Conservation (phyloP, 2,888 invertebrate genomes). For the Cerastis rubricosa region DNA sequence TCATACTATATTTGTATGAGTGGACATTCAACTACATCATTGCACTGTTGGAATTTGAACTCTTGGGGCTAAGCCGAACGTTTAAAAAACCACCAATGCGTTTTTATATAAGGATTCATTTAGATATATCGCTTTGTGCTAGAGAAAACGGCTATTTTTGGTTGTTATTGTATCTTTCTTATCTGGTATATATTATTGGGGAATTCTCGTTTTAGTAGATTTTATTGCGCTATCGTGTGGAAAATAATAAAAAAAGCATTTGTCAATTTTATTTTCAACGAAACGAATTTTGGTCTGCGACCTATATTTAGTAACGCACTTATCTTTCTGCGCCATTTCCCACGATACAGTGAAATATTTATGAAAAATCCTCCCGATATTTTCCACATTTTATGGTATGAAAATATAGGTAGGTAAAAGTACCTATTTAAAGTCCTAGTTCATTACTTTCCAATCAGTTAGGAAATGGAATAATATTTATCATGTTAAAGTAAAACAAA, state of each 20-base stretch:
- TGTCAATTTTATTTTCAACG: conserved; percentile 15
- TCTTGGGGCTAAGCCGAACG: too few species aligned
- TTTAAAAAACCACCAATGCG: too few species aligned
- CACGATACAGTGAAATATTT: conserved; percentile 41
- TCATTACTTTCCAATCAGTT: too few species aligned
- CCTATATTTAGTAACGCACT: conserved; percentile 43
- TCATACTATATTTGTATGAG: too few species aligned
- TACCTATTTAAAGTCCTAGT: too few species aligned
- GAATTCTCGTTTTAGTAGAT: background rate
- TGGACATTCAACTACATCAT: too few species aligned
- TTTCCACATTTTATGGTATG: conserved; percentile 13
- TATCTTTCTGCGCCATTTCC: conserved; percentile 61
- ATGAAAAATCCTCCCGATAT: conserved; percentile 39
- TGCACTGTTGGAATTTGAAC: background rate
- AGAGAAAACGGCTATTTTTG: too few species aligned
- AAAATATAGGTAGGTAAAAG: background rate
- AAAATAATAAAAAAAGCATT: conserved; percentile 28
- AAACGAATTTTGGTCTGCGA: conserved; percentile 6
- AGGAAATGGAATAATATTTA: too few species aligned
- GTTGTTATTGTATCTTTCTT: too few species aligned
- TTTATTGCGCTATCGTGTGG: conserved; percentile 28
- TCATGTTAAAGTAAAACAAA: too few species aligned
- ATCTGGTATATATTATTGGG: too few species aligned
- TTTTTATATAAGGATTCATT: background rate
- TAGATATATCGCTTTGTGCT: too few species aligned